Conservation (phyloP, 1,140 invertebrate genomes). For the Kradibia gibbosae region DNA sequence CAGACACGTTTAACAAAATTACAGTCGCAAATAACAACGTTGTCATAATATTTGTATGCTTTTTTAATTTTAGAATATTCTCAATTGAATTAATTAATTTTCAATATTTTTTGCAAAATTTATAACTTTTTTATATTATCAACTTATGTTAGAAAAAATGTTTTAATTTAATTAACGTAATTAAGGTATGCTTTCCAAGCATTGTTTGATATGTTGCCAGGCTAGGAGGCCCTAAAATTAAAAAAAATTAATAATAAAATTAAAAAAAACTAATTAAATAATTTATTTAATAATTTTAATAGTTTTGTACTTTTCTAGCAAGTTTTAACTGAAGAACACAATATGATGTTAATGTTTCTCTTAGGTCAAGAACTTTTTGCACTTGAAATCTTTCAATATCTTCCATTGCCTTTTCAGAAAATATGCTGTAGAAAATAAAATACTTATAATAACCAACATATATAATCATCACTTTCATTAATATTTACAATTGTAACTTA, state of each 20-base stretch:
- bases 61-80: slow-evolving; percentile 1
- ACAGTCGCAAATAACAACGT: slow-evolving; percentile 15
- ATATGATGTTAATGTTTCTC: slow-evolving; percentile 83
- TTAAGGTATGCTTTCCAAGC: slow-evolving; percentile 81
- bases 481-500: slow-evolving; percentile 64
- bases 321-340: slow-evolving; percentile 85
- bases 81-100: slow-evolving; percentile 5
- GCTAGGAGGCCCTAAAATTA: slow-evolving; percentile 79
- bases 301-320: slow-evolving; percentile 80
- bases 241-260: slow-evolving; percentile 34
- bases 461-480: not conserved
- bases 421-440: slow-evolving; percentile 75
- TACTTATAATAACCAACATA: not conserved
- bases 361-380: slow-evolving; percentile 84
- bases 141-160: not conserved
- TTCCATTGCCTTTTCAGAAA: slow-evolving; percentile 79
- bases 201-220: slow-evolving; percentile 83
- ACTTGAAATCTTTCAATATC: slow-evolving; percentile 86
- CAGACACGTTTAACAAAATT: not conserved
- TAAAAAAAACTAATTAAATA: not conserved
- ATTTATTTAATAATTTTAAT: slow-evolving; percentile 26
- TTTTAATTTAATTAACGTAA: not conserved
- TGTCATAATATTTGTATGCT: slow-evolving; percentile 1
- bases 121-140: not conserved
- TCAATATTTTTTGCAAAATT: slow-evolving; percentile 3